Evolutionary conservation across 2,797 vertebrate genomes (phyloP).

Genomic region (Etheostoma perlongum): DNA sequence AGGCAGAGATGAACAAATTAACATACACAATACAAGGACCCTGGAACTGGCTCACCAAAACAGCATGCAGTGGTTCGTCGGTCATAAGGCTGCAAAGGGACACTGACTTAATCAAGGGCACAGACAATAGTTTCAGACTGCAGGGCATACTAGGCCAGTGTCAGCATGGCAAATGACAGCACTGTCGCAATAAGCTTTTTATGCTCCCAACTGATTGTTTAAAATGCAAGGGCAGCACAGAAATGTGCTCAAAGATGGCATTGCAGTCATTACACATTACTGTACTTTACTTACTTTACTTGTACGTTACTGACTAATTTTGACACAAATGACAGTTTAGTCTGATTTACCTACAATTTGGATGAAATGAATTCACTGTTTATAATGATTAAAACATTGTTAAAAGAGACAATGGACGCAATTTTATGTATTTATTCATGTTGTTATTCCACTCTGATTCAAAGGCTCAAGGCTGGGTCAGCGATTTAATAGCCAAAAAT

Average conservation of each 20-base stretch:
- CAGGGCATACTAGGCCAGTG: not conserved
- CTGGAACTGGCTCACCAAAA: not conserved
- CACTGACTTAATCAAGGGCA: slow-evolving; percentile 4
- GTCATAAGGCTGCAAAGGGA: not conserved
- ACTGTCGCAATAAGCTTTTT: not conserved
- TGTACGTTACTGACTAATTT: not conserved
- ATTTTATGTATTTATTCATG: slow-evolving; percentile 90
- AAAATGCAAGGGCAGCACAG: slow-evolving; percentile 1
- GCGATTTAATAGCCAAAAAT: slow-evolving; percentile 87
- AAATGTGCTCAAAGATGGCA: slow-evolving; percentile 3
- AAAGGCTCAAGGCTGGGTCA: slow-evolving; percentile 87
- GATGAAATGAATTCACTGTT: slow-evolving; percentile 42
- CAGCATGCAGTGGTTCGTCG: not conserved
- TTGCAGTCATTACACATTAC: slow-evolving; percentile 1
- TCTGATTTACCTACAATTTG: slow-evolving; percentile 3
- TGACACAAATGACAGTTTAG: slow-evolving; percentile 3
- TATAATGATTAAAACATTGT: slow-evolving; percentile 71
- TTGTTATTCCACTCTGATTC: slow-evolving; percentile 88
- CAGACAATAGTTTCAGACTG: not conserved
- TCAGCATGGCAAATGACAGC: slow-evolving; percentile 1
- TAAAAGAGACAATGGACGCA: slow-evolving; percentile 84
- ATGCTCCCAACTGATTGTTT: not conserved
- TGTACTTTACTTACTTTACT: not conserved
- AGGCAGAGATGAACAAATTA: too few species aligned
- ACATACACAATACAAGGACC: not conserved